Evolutionary conservation across 2,797 vertebrate genomes (phyloP).

Genomic region (Anguilla pacifica): DNA sequence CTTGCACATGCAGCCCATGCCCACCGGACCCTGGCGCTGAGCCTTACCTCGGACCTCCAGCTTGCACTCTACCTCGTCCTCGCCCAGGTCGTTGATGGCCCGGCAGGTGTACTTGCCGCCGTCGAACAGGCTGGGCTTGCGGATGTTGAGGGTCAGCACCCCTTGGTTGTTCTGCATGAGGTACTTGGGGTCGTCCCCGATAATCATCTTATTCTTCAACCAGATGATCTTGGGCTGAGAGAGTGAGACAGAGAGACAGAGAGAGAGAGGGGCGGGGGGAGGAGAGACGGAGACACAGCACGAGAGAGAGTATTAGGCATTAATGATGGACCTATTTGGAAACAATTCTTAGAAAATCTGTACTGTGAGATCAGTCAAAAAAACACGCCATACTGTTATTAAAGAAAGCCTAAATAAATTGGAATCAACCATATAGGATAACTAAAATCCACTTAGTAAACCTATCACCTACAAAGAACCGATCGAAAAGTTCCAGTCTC

Average conservation of each 20-base stretch:
- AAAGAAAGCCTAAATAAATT: no score
- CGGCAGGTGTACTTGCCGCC: conserved; percentile 85
- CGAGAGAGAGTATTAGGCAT: neutral
- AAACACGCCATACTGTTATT: no score
- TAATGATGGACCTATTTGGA: no score
- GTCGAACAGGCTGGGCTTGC: conserved; percentile 86
- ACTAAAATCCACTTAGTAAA: no score
- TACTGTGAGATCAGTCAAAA: no score
- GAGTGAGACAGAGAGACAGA: neutral
- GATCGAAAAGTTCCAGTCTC: no score
- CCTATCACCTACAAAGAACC: no score
- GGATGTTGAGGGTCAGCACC: conserved; percentile 85
- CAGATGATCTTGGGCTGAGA: conserved; percentile 84
- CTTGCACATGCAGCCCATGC: no score
- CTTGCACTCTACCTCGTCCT: conserved; percentile 82
- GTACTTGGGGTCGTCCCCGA: conserved; percentile 83
- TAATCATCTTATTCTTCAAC: conserved; percentile 89
- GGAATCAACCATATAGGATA: no score
- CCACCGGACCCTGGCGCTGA: no score
- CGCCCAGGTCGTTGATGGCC: conserved; percentile 86
- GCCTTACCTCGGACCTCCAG: conserved; percentile 83
- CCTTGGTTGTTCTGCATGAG: conserved; percentile 87
- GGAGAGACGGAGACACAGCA: neutral
- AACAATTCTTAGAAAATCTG: no score
- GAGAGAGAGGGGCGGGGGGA: neutral